Base-by-base conservation (phyloP, 2,113 vertebrate genomes). In the Lichenostomus cassidix region DNA sequence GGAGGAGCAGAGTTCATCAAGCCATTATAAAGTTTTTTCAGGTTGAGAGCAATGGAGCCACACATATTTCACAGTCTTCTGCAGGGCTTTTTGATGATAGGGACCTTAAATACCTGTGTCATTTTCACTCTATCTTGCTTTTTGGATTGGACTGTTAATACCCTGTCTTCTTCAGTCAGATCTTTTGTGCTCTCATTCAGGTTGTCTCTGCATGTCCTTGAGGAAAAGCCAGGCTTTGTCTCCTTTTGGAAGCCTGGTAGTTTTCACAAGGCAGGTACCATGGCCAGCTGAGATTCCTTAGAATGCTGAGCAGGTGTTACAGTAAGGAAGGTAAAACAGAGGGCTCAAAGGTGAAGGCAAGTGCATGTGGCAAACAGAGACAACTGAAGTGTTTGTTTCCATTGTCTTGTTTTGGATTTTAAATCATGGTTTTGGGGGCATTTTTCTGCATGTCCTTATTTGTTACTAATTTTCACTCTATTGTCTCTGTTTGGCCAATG, bases 21-120 rank as follows among this genome's bases (percentile, higher is more conserved):
- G 28, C 29, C 29, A 5, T 37, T n/a, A 14, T 16, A 24, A 63
- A 67, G 15, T 12, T 41, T 46, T 79, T 84, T 41, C 55, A 70
- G 46, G 42, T 29, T 0, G 0, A 17, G 29, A 67, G 35, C 52
- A 69, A 33, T 31, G 11, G 15, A 65, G 2, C 11, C 37, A 13
- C 11, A 3, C 0, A 0, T 9, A 44, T 35, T 52, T 47, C n/a
- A 58, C 46, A 64, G 23, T 19, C n/a, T 35, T 49, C 15, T 49
- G 11, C 20, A 31, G 9, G 21, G 35, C 2, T 63, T 59, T 46
- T 21, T 55, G 35, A 21, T 41, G 19, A 12, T 4, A 6, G 1
- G 0, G 7, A 8, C 9, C 25, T 83, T 28, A 46, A 44, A 31
- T 69, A 55, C 63, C 58, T 59, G 81, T 60, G 7, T 37, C 16